Evolutionary conservation across 2,797 vertebrate genomes (phyloP).

Genomic region (Onychomys arenicola): DNA sequence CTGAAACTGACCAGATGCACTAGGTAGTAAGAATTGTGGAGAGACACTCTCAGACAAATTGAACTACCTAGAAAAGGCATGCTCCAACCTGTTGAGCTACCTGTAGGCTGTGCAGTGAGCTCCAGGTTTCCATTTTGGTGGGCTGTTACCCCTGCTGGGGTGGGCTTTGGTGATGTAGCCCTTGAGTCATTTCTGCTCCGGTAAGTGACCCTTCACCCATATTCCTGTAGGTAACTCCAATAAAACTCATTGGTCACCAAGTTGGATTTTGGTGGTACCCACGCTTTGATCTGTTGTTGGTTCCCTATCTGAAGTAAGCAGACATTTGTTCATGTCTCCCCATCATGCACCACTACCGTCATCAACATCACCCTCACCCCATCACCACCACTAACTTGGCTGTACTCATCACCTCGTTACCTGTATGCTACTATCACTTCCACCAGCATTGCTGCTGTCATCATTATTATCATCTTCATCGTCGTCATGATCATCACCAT

Average conservation of each 20-base stretch:
- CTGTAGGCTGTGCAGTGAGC: neutral
- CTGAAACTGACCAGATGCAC: neutral
- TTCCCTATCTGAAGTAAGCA: neutral
- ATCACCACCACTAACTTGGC: rapidly evolving
- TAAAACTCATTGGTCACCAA: neutral
- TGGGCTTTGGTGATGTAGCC: neutral
- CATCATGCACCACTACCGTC: rapidly evolving
- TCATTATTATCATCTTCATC: too few relatives aligned
- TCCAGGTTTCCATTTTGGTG: neutral
- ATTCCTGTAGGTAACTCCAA: neutral
- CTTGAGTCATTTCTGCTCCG: neutral
- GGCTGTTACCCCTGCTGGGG: neutral
- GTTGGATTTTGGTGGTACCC: neutral
- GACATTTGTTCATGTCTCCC: neutral
- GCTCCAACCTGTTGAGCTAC: too few relatives aligned
- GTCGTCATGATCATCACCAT: rapidly evolving
- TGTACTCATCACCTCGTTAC: rapidly evolving
- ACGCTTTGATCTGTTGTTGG: neutral
- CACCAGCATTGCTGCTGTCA: neutral
- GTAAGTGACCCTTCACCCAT: neutral
- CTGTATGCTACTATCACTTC: rapidly evolving
- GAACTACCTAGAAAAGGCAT: neutral
- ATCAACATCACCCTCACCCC: rapidly evolving
- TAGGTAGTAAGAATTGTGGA: neutral
- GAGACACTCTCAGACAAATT: neutral